phyloP scores from a whole-genome alignment of 1,140 invertebrate genomes.

The Hylaeus volcanicus region DNA sequence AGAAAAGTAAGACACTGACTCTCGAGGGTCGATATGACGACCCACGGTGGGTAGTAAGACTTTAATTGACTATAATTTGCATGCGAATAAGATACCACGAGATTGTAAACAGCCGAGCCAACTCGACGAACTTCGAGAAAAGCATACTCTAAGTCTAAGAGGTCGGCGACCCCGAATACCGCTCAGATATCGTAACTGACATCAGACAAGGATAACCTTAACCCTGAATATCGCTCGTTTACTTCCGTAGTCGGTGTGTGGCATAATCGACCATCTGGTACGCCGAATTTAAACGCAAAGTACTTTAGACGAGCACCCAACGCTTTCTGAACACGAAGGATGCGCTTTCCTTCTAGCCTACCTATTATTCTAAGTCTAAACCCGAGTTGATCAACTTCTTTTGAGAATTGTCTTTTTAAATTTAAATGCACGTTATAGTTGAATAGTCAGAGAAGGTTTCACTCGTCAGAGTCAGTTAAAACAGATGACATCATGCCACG shows the following conservation, averaged over 20 bases:
- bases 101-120: slow-evolving; percentile 69
- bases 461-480: too few species aligned
- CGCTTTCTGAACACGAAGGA: not conserved
- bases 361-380: too few species aligned
- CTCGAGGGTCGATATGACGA: slow-evolving; percentile 59
- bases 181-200: slow-evolving; percentile 57
- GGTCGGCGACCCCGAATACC: slow-evolving; percentile 62
- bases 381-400: too few species aligned
- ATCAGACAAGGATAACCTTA: slow-evolving; percentile 62
- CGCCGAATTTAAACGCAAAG: not conserved
- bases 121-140: slow-evolving; percentile 50
- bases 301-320: too few species aligned
- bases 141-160: slow-evolving; percentile 30
- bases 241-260: slow-evolving; percentile 22
- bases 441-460: too few species aligned
- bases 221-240: slow-evolving; percentile 67
- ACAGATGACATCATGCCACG: too few species aligned
- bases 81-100: slow-evolving; percentile 63
- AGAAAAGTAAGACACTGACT: slow-evolving; percentile 7
- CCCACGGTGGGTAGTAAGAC: slow-evolving; percentile 53
- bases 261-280: not conserved
- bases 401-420: too few species aligned
- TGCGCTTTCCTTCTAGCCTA: not conserved
- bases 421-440: too few species aligned
- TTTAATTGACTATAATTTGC: slow-evolving; percentile 75